Base-by-base conservation (phyloP, 2,888 invertebrate genomes). In the Yponomeuta plumbellus region DNA sequence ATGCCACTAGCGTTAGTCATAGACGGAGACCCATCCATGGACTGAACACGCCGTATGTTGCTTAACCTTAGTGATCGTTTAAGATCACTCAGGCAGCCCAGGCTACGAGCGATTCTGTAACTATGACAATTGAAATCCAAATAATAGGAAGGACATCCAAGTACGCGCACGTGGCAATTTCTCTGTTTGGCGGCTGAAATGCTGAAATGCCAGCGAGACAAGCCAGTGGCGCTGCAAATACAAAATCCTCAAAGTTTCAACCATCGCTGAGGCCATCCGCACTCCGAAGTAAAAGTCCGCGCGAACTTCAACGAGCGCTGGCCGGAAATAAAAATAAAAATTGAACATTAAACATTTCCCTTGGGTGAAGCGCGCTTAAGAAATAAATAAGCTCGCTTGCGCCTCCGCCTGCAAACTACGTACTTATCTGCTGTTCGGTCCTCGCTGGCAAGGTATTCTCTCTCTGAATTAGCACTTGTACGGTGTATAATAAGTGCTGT, bases 271-370 rank as follows among this genome's bases (percentile, higher is more conserved):
- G 44, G 17, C 13, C 44, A 17, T 52, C 44, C 2, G 3, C 3
- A 52, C 17, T 17, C 44, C 4, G 44, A 17, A 52, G 44, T 17
- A 52, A 52, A 52, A 52, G 17, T 52, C 44, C 44, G 17, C 17
- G 44, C 44, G 44, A 52, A 52, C 44, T 52, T 17, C 13, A 52
- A 40, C 22, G 44, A 22, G 11, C 17, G 63, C 13, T 11, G 44
- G 63, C 40, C 20, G 44, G 52, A 61, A 44, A 44, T 63, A 56
- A 61, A 66, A 63, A 66, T 66, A 85, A 84, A 84, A 83, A 82
- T 81, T 78, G 75, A 78, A 83, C 85, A 83, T 84, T 84, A 84
- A 85, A 85, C 80, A 85, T 84, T 83, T 83, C 80, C 80, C 68
- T 69, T 71, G 71, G 73, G 81, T 83, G 40, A 22, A 17, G 21